These are phyloP conservation scores for Aporrectodea caliginosa DNA, from an alignment of 1,140 invertebrate species.

Conservation along the genomic window DNA sequence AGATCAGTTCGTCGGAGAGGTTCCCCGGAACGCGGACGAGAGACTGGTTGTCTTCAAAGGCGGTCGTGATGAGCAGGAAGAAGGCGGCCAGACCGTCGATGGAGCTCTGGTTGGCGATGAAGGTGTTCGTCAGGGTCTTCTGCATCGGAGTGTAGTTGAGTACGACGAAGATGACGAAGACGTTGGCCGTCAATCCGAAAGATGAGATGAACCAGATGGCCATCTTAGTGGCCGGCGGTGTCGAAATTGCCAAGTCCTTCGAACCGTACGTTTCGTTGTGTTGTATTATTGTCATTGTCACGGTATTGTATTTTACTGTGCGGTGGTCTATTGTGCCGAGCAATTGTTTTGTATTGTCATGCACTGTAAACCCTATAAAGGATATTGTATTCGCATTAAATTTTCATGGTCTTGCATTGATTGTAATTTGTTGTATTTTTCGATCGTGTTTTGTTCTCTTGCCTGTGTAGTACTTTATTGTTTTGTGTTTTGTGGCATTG, in stretches of 20 bases:
- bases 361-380: too few species aligned
- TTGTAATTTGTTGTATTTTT: too few species aligned
- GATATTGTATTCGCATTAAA: too few species aligned
- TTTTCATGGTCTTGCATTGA: too few species aligned
- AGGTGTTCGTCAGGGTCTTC: neutral
- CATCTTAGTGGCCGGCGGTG: neutral
- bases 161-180: neutral
- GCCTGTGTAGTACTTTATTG: too few species aligned
- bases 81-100: conserved; percentile 24
- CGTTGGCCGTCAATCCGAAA: neutral
- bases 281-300: too few species aligned
- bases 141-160: neutral
- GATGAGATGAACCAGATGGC: neutral
- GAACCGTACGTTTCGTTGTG: too few species aligned
- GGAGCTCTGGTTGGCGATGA: conserved; percentile 18
- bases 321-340: too few species aligned
- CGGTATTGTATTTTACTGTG: too few species aligned
- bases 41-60: neutral
- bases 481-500: too few species aligned
- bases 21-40: neutral
- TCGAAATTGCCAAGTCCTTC: neutral
- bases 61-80: conserved; percentile 14
- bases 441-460: too few species aligned
- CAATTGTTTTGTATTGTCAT: too few species aligned
- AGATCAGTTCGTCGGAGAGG: conserved; percentile 19